Percentiles rank a stretch among this genome's conserved stretches.
These are phyloP conservation scores for Cantharis rustica DNA, from an alignment of 2,888 invertebrate species.

Conservation along the genomic window DNA sequence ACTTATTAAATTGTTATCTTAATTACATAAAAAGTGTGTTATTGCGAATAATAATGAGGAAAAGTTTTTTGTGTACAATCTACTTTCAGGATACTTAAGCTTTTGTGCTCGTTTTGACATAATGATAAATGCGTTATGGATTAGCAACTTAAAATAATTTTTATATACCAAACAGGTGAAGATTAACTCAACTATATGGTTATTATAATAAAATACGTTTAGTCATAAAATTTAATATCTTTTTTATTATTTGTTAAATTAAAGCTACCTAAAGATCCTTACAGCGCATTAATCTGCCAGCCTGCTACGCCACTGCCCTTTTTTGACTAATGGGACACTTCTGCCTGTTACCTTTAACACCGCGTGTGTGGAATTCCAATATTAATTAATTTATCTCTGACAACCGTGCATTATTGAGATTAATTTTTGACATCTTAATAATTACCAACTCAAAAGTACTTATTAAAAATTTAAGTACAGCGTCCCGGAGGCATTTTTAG, in stretches of 20 bases:
- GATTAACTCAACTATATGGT: neutral
- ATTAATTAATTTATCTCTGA: neutral
- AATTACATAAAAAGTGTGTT: neutral
- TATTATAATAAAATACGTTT: neutral
- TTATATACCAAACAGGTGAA: neutral
- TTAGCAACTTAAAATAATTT: neutral
- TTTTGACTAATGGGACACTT: neutral
- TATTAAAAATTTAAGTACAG: neutral
- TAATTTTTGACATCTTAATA: neutral
- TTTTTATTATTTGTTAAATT: neutral
- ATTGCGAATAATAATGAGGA: neutral
- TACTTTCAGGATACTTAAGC: neutral
- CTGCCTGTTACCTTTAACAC: neutral
- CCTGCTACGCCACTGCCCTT: neutral
- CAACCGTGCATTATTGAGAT: neutral
- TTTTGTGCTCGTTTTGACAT: neutral
- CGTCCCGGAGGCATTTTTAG: neutral
- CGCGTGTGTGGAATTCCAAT: neutral
- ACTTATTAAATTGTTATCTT: neutral
- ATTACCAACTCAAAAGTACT: neutral
- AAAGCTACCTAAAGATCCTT: neutral
- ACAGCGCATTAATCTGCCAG: neutral
- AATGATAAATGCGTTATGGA: neutral
- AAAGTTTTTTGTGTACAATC: neutral
- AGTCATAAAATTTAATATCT: neutral